These are phyloP conservation scores for Rhea americana DNA, from an alignment of 2,113 vertebrate species.

Conservation along the genomic window DNA sequence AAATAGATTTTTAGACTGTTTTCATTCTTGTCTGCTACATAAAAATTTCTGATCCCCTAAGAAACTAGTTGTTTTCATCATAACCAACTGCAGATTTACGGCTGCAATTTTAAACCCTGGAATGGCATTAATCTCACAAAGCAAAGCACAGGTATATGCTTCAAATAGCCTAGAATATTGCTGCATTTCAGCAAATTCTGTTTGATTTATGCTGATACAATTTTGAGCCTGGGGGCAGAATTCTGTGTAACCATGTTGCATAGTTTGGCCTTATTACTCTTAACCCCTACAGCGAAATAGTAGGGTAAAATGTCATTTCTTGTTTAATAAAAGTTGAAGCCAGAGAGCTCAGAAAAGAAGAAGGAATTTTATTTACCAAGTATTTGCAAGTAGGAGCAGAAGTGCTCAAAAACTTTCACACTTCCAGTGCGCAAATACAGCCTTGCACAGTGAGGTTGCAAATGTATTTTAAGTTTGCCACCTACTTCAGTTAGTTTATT, in stretches of 20 bases:
- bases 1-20: neutral
- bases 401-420: too few relatives aligned
- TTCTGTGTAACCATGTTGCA: neutral
- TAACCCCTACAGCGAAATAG: neutral
- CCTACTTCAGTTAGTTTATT: neutral
- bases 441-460: neutral
- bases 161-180: neutral
- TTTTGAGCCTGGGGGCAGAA: neutral
- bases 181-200: neutral
- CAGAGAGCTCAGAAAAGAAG: neutral
- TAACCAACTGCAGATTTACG: neutral
- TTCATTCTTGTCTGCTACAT: neutral
- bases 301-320: neutral
- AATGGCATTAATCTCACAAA: neutral
- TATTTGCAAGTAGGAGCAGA: neutral
- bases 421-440: neutral
- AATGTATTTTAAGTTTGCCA: neutral
- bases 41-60: neutral
- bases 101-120: neutral
- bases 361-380: neutral
- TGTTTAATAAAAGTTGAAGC: neutral
- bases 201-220: neutral
- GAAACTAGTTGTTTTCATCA: neutral
- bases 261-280: neutral
- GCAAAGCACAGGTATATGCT: neutral